Conservation (phyloP, 2,888 invertebrate genomes). For the Neria commutata region DNA sequence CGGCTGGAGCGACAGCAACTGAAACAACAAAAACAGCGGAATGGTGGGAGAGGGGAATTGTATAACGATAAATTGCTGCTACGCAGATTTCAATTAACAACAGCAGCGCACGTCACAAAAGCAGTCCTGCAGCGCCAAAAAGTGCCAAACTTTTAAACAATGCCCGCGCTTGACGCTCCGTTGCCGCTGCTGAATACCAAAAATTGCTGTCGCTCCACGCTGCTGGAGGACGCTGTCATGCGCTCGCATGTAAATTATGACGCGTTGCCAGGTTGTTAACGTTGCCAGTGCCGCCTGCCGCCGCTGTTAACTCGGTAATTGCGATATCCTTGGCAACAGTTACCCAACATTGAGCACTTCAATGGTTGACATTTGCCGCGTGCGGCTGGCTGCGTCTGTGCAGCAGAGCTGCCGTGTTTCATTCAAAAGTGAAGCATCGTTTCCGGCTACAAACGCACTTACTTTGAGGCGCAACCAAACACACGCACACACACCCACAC, state of each 20-base stretch:
- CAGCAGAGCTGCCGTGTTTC: neutral
- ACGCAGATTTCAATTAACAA: neutral
- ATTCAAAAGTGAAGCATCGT: slow-evolving; percentile 6
- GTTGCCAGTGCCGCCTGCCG: no score
- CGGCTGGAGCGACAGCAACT: neutral
- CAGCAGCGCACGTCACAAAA: neutral
- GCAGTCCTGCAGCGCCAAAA: neutral
- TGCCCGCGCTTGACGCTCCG: neutral
- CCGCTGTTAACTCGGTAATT: neutral
- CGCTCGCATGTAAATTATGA: no score
- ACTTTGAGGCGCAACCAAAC: neutral
- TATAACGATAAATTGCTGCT: neutral
- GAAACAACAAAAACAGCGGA: neutral
- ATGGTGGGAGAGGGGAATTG: neutral
- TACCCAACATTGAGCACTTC: neutral
- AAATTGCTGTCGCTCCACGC: neutral
- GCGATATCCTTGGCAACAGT: neutral
- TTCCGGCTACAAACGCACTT: slow-evolving; percentile 3
- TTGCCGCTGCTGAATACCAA: neutral
- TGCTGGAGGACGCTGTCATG: neutral
- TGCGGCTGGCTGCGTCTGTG: no score
- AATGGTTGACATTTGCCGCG: neutral
- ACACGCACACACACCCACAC: no score
- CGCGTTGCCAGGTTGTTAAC: neutral
- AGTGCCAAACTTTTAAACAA: neutral